Evolutionary conservation across 2,888 invertebrate genomes (phyloP).

Genomic region (Xanthorhoe designata): DNA sequence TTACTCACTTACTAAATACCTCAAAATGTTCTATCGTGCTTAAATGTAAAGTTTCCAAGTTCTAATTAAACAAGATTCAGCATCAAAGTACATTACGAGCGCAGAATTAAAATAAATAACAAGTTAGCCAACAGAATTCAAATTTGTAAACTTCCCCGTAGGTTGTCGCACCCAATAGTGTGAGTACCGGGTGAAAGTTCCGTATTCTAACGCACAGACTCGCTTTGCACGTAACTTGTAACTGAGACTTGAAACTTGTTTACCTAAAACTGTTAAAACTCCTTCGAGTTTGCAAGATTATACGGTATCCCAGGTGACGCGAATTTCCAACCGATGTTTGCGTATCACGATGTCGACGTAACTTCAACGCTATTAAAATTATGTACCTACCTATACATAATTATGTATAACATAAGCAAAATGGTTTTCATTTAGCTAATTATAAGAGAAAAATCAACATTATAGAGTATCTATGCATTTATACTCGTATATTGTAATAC

Average conservation of each 20-base stretch:
- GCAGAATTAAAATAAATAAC: slow-evolving; percentile 43
- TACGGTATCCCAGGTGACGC: slow-evolving; percentile 5
- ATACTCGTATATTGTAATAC: no score
- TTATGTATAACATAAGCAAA: no score
- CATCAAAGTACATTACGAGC: neutral
- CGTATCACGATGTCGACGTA: no score
- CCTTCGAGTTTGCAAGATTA: slow-evolving; percentile 46
- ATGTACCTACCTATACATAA: no score
- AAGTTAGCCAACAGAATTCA: slow-evolving; percentile 45
- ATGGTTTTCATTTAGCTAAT: no score
- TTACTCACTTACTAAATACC: no score
- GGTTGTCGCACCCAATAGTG: slow-evolving; percentile 46
- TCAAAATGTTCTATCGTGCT: neutral
- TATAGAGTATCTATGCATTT: no score
- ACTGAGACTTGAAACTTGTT: slow-evolving; percentile 54
- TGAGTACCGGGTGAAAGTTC: slow-evolving; percentile 48
- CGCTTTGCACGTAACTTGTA: slow-evolving; percentile 57
- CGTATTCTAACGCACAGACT: slow-evolving; percentile 50
- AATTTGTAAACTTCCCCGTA: slow-evolving; percentile 50
- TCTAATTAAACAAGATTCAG: neutral
- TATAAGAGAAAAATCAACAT: no score
- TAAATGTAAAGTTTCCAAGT: neutral
- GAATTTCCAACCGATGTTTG: neutral
- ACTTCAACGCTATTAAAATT: no score
- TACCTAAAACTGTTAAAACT: slow-evolving; percentile 60